Percentiles rank a stretch among this genome's conserved stretches.
These are phyloP conservation scores for Macheiramphus alcinus DNA, from an alignment of 2,113 vertebrate genomes.

Conservation along the genomic window DNA sequence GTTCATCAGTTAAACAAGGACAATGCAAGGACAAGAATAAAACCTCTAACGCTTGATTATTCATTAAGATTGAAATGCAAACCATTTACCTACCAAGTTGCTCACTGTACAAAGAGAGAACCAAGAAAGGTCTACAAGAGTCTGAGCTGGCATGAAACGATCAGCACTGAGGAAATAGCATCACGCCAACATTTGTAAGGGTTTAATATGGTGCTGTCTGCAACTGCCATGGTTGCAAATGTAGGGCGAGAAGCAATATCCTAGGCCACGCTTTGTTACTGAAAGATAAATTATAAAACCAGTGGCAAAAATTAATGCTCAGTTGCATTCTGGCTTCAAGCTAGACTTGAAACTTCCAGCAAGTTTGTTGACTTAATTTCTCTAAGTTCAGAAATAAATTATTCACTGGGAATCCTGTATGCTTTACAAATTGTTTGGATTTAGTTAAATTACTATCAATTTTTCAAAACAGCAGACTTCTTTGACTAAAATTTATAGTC, in stretches of 20 bases:
- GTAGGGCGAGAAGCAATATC: background rate
- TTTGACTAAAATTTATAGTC: slow-evolving; percentile 52
- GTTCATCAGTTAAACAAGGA: background rate
- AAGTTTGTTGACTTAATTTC: slow-evolving; percentile 33
- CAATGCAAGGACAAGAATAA: background rate
- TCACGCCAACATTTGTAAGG: rapidly evolving
- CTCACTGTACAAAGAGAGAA: background rate
- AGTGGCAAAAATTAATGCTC: background rate
- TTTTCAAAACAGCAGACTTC: slow-evolving; percentile 35
- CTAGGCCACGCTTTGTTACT: background rate
- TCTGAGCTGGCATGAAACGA: background rate
- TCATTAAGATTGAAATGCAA: background rate
- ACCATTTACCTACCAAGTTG: background rate
- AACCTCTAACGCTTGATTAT: background rate
- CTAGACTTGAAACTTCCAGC: background rate
- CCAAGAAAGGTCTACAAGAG: background rate
- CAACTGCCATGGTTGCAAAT: background rate
- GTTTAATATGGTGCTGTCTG: background rate
- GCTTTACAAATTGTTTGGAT: slow-evolving; percentile 39
- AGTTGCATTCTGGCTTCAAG: background rate
- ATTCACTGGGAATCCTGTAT: slow-evolving; percentile 10
- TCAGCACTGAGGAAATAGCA: background rate
- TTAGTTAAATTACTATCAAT: slow-evolving; percentile 53
- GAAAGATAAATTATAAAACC: background rate
- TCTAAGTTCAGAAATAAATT: slow-evolving; percentile 18